Evolutionary conservation across 2,113 vertebrate genomes (phyloP), one percentile per base, ranked within the genome.

Genomic region (Benitochromis conjunctus): DNA sequence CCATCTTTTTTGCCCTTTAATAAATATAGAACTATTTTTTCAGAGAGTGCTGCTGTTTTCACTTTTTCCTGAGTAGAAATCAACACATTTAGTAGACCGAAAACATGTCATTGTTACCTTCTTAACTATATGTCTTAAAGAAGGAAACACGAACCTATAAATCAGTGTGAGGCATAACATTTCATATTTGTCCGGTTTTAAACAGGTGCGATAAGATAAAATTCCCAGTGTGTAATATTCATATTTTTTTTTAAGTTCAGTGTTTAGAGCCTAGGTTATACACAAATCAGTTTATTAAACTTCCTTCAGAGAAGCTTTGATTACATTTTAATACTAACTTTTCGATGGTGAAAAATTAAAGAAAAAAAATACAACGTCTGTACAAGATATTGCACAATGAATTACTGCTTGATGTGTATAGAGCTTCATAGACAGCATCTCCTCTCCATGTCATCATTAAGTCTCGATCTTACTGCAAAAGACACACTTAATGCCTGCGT

Each of bases 361-460:
- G 31, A 6, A 6, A 66, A 66, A 34, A 16, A 74, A 64, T 64
- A 60, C 36, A 56, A 46, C 38, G 51, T 83, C 41, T 36, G 53
- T 51, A 57, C 31, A 48, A 58, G 62, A 54, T 81, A 83, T 18
- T 16, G 60, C 80, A 69, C 89, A 82, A 89, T 90, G 62, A 89
- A 60, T 88, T 54, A 83, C 51, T 69, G 81, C 43, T 89, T 6
- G 5, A 79, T 38, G 71, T 46, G 24, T 83, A 36, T 41, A 43
- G n/a, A 69, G 69, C 56, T 87, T 18, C 60, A 81, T 3, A 56
- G 84, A 82, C 60, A 84, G 88, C 53, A 51, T 54, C 41, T 66
- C 58, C 43, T 66, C 71, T 60, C 34, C n/a, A 74, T 85, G 89
- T 90, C 88, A 79, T 94, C 84, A 88, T 89, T 66, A 83, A 86